Base-by-base conservation (phyloP, 2,797 vertebrate species). In the Antennarius maculatus region DNA sequence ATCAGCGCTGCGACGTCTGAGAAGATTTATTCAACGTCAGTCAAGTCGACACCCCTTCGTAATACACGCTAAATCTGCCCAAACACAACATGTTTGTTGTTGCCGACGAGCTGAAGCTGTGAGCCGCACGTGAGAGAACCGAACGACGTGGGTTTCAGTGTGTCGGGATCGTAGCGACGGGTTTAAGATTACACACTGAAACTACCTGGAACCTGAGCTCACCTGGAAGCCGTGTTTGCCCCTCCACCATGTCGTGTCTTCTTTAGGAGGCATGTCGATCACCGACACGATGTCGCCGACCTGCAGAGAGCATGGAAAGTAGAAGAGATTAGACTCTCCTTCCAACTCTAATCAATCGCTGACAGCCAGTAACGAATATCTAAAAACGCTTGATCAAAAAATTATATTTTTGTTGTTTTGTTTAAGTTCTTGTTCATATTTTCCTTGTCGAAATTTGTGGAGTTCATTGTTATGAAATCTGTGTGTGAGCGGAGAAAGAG, bases 141-240 rank as follows among this genome's bases (percentile, higher is more conserved):
- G 18, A 7, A 18, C 45, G 2, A 16, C 34, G 18, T 11, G 18
- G 14, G 29, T 48, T 60, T 58, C 13, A 45, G 1, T 59, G 51
- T 56, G 46, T 11, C 1, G 3, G 59, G 65, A 58, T 6, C 37
- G 37, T 4, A 17, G 18, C 37, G 57, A 41, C 12, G 11, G 13
- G 41, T 53, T 45, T 29, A 42, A 54, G 9, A 0, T 50, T 39
- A 49, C 27, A 67, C 48, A 43, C 42, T 15, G 42, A 11, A 39
- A 9, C 7, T 8, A 8, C 10, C 37, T 43, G 42, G 6, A 15
- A 43, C 42, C 42, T 5, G 42, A 43, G 42, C 45, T 89, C 42
- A 99, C 98, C 96, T 99, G 97, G 83, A 99, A 99, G 67, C 97
- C 97, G 2, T 99, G 97, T 49, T 99, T 99, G 54, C 97, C 98